These are phyloP conservation scores for Pseudomyrmex concolor DNA, from an alignment of 1,140 invertebrate species.

Conservation along the genomic window DNA sequence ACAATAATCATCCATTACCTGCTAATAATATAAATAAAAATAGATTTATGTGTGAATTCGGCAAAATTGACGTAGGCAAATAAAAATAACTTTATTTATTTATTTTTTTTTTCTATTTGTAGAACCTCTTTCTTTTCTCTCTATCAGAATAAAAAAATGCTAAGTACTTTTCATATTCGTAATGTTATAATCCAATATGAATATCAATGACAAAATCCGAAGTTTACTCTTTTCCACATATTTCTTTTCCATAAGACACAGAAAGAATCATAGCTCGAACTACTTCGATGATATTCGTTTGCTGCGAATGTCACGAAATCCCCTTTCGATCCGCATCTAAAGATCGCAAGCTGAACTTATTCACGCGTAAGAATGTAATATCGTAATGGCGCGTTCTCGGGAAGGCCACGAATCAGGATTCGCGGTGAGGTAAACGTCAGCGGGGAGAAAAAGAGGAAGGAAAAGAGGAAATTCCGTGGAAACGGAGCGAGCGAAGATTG, in stretches of 20 bases:
- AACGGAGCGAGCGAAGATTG: neutral
- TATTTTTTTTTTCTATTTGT: too few relatives aligned
- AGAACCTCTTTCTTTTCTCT: too few relatives aligned
- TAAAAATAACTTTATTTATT: too few relatives aligned
- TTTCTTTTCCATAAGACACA: neutral
- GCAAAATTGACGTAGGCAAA: too few relatives aligned
- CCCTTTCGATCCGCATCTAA: neutral
- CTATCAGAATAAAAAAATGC: neutral
- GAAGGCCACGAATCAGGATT: neutral
- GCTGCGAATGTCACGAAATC: neutral
- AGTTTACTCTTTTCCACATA: neutral
- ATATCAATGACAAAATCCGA: neutral
- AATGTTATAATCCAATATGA: neutral
- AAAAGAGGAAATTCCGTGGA: neutral
- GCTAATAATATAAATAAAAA: slow-evolving; percentile 6
- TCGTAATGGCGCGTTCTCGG: slow-evolving; percentile 33
- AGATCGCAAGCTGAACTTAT: slow-evolving; percentile 30
- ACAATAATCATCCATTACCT: slow-evolving; percentile 31
- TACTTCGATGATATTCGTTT: neutral
- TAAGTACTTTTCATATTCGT: neutral
- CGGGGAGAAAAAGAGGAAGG: too few relatives aligned
- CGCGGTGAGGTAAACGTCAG: neutral
- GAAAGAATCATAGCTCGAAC: neutral
- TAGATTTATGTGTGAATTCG: neutral
- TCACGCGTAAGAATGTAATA: slow-evolving; percentile 24